These are phyloP conservation scores for Drosophila pullipes DNA, from an alignment of 2,888 invertebrate species.

Conservation along the genomic window DNA sequence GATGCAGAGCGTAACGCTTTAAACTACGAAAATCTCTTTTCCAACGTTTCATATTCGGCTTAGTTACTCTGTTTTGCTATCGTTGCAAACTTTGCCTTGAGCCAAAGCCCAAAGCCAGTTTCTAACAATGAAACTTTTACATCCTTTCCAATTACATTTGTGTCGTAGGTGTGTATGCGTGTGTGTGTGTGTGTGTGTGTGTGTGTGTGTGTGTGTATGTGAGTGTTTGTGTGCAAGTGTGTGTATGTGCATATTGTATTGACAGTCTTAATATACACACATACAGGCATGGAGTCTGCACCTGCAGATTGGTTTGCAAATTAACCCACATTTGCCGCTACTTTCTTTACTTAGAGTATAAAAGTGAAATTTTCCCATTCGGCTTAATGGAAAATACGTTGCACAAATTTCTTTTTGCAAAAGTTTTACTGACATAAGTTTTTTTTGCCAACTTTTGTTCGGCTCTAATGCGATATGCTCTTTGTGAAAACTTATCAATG, in stretches of 20 bases:
- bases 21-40: slow-evolving; percentile 58
- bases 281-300: slow-evolving; percentile 16
- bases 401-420: slow-evolving; percentile 49
- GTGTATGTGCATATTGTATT: slow-evolving; percentile 21
- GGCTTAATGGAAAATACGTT: slow-evolving; percentile 52
- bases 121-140: slow-evolving; percentile 74
- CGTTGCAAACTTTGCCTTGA: slow-evolving; percentile 58
- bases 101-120: slow-evolving; percentile 44
- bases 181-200: slow-evolving; percentile 5
- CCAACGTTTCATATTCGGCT: slow-evolving; percentile 5
- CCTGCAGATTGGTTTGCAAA: slow-evolving; percentile 70
- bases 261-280: slow-evolving; percentile 6
- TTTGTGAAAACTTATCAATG: slow-evolving; percentile 32
- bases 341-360: slow-evolving; percentile 35
- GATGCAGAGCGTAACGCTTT: slow-evolving; percentile 58
- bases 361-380: slow-evolving; percentile 47
- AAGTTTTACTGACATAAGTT: slow-evolving; percentile 25
- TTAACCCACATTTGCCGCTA: slow-evolving; percentile 74
- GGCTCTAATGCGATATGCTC: slow-evolving; percentile 37
- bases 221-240: neutral
- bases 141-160: slow-evolving; percentile 35
- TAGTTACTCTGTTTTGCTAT: slow-evolving; percentile 16
- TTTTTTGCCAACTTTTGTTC: slow-evolving; percentile 51
- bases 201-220: neutral
- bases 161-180: neutral